A percentile compares a stretch with the other conserved stretches of the same genome.
Conservation (phyloP, 2,888 invertebrate genomes). For the Cryptophagus acutangulus region DNA sequence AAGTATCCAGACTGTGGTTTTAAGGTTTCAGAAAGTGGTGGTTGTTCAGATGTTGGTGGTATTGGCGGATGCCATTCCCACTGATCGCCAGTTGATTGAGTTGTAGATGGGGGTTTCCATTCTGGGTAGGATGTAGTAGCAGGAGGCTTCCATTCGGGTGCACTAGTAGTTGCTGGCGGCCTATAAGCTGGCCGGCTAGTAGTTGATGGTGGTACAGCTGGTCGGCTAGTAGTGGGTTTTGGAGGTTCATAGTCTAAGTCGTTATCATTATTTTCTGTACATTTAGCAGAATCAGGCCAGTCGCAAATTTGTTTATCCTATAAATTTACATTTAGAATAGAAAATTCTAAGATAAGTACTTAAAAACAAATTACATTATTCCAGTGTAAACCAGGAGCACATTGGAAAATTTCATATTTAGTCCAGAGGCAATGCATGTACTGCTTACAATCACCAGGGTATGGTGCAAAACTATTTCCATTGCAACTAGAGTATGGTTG, state of each 20-base stretch:
- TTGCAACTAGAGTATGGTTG: slow-evolving; percentile 54
- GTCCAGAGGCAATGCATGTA: slow-evolving; percentile 78
- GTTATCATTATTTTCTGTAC: slow-evolving; percentile 38
- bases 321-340: slow-evolving; percentile 8
- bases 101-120: slow-evolving; percentile 26
- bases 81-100: slow-evolving; percentile 23
- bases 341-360: slow-evolving; percentile 3
- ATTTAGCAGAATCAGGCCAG: slow-evolving; percentile 65
- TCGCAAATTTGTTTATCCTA: slow-evolving; percentile 63
- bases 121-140: slow-evolving; percentile 18
- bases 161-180: slow-evolving; percentile 33
- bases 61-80: slow-evolving; percentile 40
- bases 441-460: slow-evolving; percentile 66
- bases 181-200: slow-evolving; percentile 16
- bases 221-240: slow-evolving; percentile 7
- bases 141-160: slow-evolving; percentile 22
- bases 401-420: slow-evolving; percentile 65
- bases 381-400: slow-evolving; percentile 70
- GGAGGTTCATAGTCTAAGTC: slow-evolving; percentile 9
- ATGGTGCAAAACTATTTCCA: slow-evolving; percentile 59
- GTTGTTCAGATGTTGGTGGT: slow-evolving; percentile 42
- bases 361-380: slow-evolving; percentile 53
- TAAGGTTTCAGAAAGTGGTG: slow-evolving; percentile 47
- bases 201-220: slow-evolving; percentile 19
- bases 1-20: slow-evolving; percentile 61